These are phyloP conservation scores for Trachops cirrhosus DNA, from an alignment of 2,797 vertebrate species.

Conservation along the genomic window DNA sequence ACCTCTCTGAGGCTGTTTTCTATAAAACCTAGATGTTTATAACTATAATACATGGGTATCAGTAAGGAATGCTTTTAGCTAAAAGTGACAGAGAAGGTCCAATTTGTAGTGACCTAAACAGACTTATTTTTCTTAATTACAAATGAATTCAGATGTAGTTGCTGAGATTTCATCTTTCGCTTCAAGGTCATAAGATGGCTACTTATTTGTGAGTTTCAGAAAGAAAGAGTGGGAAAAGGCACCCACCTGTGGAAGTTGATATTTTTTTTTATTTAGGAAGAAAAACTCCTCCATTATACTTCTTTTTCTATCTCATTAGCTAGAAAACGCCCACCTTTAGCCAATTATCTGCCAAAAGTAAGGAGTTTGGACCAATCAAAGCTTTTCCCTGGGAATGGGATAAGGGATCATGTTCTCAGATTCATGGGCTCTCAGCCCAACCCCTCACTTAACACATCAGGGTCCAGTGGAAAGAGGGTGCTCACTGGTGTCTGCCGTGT, in stretches of 20 bases:
- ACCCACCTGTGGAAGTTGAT: not conserved
- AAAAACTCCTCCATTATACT: not conserved
- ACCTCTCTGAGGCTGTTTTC: not conserved
- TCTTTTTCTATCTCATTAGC: not conserved
- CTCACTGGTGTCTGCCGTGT: not conserved
- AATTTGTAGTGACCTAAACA: not conserved
- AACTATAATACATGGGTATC: not conserved
- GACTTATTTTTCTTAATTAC: not conserved
- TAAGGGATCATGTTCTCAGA: not conserved
- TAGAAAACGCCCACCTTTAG: not conserved
- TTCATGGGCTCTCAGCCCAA: not conserved
- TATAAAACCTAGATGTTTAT: not conserved
- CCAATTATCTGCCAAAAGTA: not conserved
- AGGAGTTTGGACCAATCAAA: not conserved
- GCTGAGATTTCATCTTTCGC: not conserved
- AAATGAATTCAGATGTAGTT: not conserved
- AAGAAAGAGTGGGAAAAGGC: not conserved
- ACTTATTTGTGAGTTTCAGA: constrained; percentile 21
- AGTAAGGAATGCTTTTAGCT: not conserved
- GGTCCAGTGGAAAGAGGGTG: not conserved
- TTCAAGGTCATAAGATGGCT: not conserved
- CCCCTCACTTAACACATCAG: not conserved
- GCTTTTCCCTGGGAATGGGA: not conserved
- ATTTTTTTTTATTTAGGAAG: not conserved
- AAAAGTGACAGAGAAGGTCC: not conserved